Conservation (phyloP, 2,888 invertebrate genomes). For the Punctoribates punctum region DNA sequence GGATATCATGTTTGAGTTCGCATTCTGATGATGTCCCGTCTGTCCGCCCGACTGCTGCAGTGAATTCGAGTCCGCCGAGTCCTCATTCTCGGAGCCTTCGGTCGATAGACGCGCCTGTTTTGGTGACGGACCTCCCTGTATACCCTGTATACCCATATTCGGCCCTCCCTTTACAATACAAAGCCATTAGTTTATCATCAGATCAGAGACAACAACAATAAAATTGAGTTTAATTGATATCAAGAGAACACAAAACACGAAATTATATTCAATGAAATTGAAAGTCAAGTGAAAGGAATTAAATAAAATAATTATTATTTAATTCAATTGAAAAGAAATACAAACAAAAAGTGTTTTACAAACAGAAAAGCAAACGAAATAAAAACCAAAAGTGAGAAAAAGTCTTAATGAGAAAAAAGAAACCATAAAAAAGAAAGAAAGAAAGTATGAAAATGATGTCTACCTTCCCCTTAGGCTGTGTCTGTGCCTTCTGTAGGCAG, state of each 20-base stretch:
- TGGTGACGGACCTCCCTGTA: slow-evolving; percentile 33
- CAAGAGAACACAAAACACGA: not conserved
- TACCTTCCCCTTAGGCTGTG: slow-evolving; percentile 37
- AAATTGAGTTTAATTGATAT: not conserved
- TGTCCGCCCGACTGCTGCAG: not conserved
- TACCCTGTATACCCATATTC: no score
- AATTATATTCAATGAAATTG: not conserved
- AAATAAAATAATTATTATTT: no score
- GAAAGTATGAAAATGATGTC: slow-evolving; percentile 11
- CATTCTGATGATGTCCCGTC: no score
- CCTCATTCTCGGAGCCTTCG: slow-evolving; percentile 37
- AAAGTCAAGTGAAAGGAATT: not conserved
- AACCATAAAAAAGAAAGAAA: not conserved
- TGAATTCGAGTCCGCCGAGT: slow-evolving; percentile 20
- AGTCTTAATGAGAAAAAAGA: not conserved
- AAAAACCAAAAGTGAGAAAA: not conserved
- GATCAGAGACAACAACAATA: not conserved
- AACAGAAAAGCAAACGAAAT: not conserved
- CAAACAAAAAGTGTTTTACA: not conserved
- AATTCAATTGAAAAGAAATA: no score
- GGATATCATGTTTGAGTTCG: slow-evolving; percentile 33
- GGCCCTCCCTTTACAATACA: not conserved
- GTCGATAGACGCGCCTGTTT: slow-evolving; percentile 40
- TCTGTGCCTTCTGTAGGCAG: slow-evolving; percentile 32
- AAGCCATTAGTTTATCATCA: not conserved